phyloP scores from a whole-genome alignment of 2,888 invertebrate species.

The Hymenopus coronatus region DNA sequence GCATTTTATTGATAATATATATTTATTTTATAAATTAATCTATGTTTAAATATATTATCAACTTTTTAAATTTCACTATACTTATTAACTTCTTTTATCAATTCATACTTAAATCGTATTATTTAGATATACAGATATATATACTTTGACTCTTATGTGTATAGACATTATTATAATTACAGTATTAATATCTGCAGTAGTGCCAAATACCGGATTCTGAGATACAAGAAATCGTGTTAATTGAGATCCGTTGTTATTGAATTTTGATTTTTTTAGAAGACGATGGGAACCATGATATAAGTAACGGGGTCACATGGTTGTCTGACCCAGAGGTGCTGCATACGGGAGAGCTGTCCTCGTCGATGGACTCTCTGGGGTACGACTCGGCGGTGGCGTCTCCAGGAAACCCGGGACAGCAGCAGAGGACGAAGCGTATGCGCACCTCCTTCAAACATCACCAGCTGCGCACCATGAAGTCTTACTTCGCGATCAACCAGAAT shows the following conservation, averaged over 20 bases:
- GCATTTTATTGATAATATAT: no score
- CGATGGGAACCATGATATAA: not conserved
- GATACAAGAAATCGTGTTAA: no score
- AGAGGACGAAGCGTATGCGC: constrained; percentile 91
- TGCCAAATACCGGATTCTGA: no score
- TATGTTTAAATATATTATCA: no score
- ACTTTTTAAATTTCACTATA: no score
- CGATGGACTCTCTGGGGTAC: constrained; percentile 72
- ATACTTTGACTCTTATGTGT: no score
- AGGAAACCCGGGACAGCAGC: constrained; percentile 50
- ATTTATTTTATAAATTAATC: no score
- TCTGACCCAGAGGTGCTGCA: constrained; percentile 66
- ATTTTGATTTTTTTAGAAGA: not conserved
- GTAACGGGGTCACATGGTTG: not conserved
- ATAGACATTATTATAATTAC: no score
- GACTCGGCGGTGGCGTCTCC: constrained; percentile 44
- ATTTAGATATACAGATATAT: no score
- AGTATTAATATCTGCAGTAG: no score
- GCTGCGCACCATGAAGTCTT: constrained; percentile 97
- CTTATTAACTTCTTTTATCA: no score
- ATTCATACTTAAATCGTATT: no score
- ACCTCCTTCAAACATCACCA: constrained; percentile 99
- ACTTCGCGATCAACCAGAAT: constrained; percentile 98
- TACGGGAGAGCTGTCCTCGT: constrained; percentile 44
- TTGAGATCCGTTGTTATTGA: not conserved